Evolutionary conservation across 2,888 invertebrate genomes (phyloP).

Genomic region (Odontomyia ornata): DNA sequence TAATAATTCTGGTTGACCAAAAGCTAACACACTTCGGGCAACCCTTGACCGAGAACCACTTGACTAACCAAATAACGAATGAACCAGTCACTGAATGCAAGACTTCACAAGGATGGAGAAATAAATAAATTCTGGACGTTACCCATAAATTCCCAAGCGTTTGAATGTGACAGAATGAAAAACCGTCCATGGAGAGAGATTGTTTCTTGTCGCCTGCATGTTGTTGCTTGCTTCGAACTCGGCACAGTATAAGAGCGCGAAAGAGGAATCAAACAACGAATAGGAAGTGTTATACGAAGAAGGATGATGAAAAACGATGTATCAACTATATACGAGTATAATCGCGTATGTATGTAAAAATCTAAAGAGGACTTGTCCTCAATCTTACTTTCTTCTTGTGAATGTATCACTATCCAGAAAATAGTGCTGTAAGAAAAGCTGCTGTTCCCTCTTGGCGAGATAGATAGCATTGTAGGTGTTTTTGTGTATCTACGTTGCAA

Average conservation of each 20-base stretch:
- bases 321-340: not conserved
- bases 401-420: not conserved
- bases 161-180: constrained; percentile 44
- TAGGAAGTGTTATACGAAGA: not conserved
- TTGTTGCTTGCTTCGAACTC: not conserved
- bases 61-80: constrained; percentile 24
- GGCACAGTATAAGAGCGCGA: not conserved
- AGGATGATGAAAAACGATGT: constrained; percentile 31
- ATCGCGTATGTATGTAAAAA: not conserved
- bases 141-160: constrained; percentile 38
- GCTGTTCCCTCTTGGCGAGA: not conserved
- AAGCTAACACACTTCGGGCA: constrained; percentile 9
- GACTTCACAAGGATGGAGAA: constrained; percentile 28
- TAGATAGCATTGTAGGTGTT: not conserved
- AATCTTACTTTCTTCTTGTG: constrained; percentile 20
- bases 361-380: constrained; percentile 18
- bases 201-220: not conserved
- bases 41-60: not conserved
- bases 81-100: constrained; percentile 17
- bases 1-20: not conserved
- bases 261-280: not conserved
- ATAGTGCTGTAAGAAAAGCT: not conserved
- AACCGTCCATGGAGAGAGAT: constrained; percentile 30
- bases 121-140: constrained; percentile 41
- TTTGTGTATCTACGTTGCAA: not conserved